These are phyloP conservation scores for Malaclemys terrapin DNA, from an alignment of 2,113 vertebrate genomes.

Conservation along the genomic window DNA sequence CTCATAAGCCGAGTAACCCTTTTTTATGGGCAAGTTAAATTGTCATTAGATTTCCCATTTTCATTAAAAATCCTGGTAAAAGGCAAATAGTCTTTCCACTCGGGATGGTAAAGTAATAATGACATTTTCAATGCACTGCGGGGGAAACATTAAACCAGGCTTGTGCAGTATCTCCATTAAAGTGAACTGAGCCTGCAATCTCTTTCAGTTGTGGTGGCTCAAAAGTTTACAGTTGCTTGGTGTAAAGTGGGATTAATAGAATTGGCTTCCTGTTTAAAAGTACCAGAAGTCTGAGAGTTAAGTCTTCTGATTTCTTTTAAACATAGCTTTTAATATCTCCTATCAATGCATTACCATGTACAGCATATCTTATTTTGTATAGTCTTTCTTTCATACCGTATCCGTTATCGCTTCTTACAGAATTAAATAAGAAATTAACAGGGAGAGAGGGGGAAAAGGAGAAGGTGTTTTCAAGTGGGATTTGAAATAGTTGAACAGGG, in stretches of 20 bases:
- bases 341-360: not conserved
- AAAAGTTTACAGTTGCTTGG: not conserved
- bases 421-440: not conserved
- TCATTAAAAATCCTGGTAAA: not conserved
- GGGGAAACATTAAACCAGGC: not conserved
- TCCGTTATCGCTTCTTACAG: not conserved
- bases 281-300: not conserved
- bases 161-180: conserved; percentile 7
- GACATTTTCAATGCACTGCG: not conserved
- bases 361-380: not conserved
- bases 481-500: not conserved
- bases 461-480: not conserved
- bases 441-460: not conserved
- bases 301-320: not conserved
- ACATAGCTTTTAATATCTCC: not conserved
- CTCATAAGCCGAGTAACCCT: not conserved
- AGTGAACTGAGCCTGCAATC: not conserved
- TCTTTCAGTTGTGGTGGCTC: conserved; percentile 1
- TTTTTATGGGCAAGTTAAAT: not conserved
- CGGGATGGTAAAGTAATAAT: not conserved
- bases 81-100: not conserved
- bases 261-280: not conserved
- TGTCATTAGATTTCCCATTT: not conserved
- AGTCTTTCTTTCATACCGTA: not conserved
- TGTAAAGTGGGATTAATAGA: conserved; percentile 5